Conservation (phyloP, 2,113 vertebrate species). For the Gadus chalcogrammus region DNA sequence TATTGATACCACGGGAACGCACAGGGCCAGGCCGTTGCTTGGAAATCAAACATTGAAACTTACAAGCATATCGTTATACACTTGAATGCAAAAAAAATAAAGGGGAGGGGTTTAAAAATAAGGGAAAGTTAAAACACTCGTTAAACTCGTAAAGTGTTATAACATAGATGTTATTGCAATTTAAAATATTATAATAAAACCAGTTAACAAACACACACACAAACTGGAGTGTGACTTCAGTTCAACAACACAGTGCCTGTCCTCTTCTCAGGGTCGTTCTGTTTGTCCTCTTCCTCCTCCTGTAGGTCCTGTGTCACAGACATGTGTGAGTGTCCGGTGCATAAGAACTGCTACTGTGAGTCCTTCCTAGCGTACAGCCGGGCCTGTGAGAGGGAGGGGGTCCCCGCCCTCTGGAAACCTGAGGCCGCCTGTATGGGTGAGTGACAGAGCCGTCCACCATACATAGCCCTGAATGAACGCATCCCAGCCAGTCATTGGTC, state of each 20-base stretch:
- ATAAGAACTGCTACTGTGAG: conserved; percentile 98
- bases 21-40: too few species aligned
- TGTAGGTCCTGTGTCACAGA: conserved; percentile 95
- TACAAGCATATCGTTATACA: neutral
- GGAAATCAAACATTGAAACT: neutral
- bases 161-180: too few species aligned
- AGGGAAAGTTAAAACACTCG: too few species aligned
- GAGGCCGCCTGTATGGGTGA: conserved; percentile 88
- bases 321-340: conserved; percentile 96
- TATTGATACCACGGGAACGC: too few species aligned
- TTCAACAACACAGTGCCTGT: too few species aligned
- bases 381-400: conserved; percentile 89
- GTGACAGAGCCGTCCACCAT: conserved; percentile 31
- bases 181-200: too few species aligned
- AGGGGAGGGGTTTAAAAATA: too few species aligned
- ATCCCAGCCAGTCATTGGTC: conserved; percentile 1
- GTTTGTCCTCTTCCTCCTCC: neutral
- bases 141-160: too few species aligned
- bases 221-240: too few species aligned
- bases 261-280: neutral
- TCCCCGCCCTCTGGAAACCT: conserved; percentile 82
- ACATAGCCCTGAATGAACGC: neutral
- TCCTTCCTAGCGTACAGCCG: conserved; percentile 92
- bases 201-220: too few species aligned
- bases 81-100: too few species aligned